Evolutionary conservation across 2,888 invertebrate species (phyloP), one percentile per base, ranked within the genome.

Genomic region (Drosophila atroscutellata): DNA sequence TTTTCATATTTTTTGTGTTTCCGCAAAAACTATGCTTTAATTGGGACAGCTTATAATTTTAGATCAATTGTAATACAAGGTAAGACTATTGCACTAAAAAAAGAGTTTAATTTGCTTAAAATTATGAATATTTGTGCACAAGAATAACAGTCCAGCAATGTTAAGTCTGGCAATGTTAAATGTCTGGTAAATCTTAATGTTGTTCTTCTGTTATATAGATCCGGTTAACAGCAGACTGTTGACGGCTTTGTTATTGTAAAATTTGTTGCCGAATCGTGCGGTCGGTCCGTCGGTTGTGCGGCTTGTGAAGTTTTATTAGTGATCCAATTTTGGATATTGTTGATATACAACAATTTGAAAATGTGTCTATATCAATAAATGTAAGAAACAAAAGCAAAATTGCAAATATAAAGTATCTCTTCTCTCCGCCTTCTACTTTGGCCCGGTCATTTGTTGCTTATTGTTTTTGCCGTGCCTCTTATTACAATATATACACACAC

Each of bases 191-290:
- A 36, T 51, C 37, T 36, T 51, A 56, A 49, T 54, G 30, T 34
- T 56, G 11, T 18, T 11, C 8, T 3, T 5, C 36, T 49, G 69
- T 42, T 58, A n/a, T 37, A 15, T 15, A 24, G 45, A 37, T 51
- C 26, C 13, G 24, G 39, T 62, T 75, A 74, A 74, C 75, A 75
- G 55, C 6, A 3, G 7, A 9, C 56, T 70, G 70, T 52, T 60
- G 52, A 18, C 13, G 18, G 26, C 4, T 51, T 79, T 66, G 70
- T 77, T 75, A 80, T 66, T 80, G 80, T 77, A 57, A 60, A 75
- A 69, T 62, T 68, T 65, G 64, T 56, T 61, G 76, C 65, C 62
- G 64, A 45, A 58, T 58, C 71, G 80, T 71, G 47, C 76, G 80
- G 76, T 75, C 67, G 76, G 60, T 42, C 32, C 30, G 71, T 75